Evolutionary conservation across 2,797 vertebrate genomes (phyloP), one percentile per base, ranked within the genome.

Genomic region (Bradypodion pumilum): DNA sequence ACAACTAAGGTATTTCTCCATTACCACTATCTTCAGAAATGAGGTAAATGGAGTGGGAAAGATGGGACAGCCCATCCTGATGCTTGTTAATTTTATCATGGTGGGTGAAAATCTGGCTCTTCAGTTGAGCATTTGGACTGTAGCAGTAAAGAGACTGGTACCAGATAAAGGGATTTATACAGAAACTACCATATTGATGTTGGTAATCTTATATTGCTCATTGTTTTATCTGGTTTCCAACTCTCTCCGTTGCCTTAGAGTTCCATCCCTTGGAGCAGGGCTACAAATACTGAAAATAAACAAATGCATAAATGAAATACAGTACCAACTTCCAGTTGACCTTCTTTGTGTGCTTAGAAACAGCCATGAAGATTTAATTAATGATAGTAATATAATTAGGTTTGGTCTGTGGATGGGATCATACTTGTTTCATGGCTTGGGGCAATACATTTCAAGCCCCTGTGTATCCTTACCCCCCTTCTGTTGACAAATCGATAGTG

Each of bases 311-410:
- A 35, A 35, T 73, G 42, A 15, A 29, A 40, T 60, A 60, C 66
- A 85, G 77, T 21, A 83, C 10, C 44, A 80, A 78, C 2, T 35
- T 21, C 66, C 83, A 6, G 3, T 29, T 86, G 80, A 82, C 78
- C 78, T 86, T 84, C 69, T 32, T 1, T 0, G 65, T 85, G 46
- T n/a, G 63, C 59, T 85, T 23, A 37, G 0, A 1, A 81, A 75
- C 32, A 81, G 73, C 62, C 69, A 49, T 40, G 65, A 29, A 46
- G 5, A 0, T 86, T 83, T 44, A 65, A 37, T 49, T 85, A 49
- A 0, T 65, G 81, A 68, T 86, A n/a, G 42, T 80, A 82, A 88
- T 78, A 89, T 74, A 84, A 44, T 29, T 59, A 88, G 78, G 69
- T 25, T 70, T 27, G 8, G 35, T 79, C 25, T 83, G 60, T 59